A percentile compares a stretch with the other conserved stretches of the same genome.
Conservation (phyloP, 2,888 invertebrate genomes). For the Conomelus anceps region DNA sequence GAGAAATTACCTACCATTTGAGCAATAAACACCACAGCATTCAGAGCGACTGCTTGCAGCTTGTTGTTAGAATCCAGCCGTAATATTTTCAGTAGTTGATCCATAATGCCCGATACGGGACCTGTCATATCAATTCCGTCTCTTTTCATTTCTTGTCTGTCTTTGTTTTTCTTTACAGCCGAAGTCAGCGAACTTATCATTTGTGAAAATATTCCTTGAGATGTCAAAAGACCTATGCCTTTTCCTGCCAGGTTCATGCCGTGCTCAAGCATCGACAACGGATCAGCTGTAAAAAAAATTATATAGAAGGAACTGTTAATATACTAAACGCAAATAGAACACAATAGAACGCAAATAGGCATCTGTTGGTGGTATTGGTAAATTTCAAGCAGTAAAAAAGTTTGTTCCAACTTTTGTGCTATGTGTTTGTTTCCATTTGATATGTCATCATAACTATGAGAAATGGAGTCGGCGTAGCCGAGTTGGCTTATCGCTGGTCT, state of each 20-base stretch:
- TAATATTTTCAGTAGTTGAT: slow-evolving; percentile 41
- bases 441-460: too few species aligned
- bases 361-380: too few species aligned
- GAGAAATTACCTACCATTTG: slow-evolving; percentile 60
- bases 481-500: too few species aligned
- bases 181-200: slow-evolving; percentile 40
- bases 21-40: slow-evolving; percentile 74
- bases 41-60: slow-evolving; percentile 73
- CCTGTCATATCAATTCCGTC: neutral
- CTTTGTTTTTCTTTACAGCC: neutral
- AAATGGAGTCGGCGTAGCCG: too few species aligned
- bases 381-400: too few species aligned
- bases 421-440: too few species aligned
- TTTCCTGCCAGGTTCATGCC: neutral
- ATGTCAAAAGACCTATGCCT: slow-evolving; percentile 34
- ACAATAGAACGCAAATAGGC: too few species aligned
- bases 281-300: neutral
- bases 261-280: neutral
- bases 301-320: too few species aligned
- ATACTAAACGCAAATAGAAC: too few species aligned
- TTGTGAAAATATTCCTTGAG: slow-evolving; percentile 54
- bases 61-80: slow-evolving; percentile 70
- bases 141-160: too few species aligned
- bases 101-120: neutral
- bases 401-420: too few species aligned